A percentile compares a stretch with the other conserved stretches of the same genome.
phyloP scores from a whole-genome alignment of 2,113 vertebrate genomes.

The Syngnathus floridae region DNA sequence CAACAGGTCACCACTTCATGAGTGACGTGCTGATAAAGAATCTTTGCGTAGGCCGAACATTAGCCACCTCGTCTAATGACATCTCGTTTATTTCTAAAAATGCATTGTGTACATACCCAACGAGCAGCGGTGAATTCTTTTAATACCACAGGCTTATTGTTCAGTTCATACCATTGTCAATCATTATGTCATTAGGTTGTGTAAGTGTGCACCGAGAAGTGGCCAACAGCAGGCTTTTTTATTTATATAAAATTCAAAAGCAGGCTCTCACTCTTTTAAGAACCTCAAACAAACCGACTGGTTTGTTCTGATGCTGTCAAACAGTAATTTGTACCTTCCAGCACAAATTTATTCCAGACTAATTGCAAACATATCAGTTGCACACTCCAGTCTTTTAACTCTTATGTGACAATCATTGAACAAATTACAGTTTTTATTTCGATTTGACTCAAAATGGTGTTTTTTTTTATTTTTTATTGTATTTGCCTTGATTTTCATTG shows the following conservation, averaged over 20 bases:
- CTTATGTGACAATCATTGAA: too few species aligned
- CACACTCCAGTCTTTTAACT: too few species aligned
- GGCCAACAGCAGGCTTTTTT: neutral
- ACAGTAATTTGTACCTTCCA: neutral
- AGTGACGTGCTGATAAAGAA: conserved; percentile 3
- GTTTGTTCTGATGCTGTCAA: neutral
- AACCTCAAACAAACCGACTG: neutral
- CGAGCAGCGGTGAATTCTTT: neutral
- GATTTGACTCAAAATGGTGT: too few species aligned
- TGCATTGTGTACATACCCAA: neutral
- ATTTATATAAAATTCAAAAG: neutral
- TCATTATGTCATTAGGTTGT: neutral
- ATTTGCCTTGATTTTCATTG: neutral
- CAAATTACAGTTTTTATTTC: too few species aligned
- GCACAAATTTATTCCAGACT: neutral
- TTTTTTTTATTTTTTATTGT: too few species aligned
- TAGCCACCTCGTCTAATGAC: neutral
- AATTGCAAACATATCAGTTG: neutral
- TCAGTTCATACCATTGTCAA: neutral
- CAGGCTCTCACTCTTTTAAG: neutral
- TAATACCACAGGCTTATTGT: neutral
- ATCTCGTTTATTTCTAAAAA: neutral
- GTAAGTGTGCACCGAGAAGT: neutral
- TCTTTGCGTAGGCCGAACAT: neutral
- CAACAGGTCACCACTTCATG: conserved; percentile 1